Evolutionary conservation across 2,888 invertebrate species (phyloP), one percentile per base, ranked within the genome.

Genomic region (Troides helena): DNA sequence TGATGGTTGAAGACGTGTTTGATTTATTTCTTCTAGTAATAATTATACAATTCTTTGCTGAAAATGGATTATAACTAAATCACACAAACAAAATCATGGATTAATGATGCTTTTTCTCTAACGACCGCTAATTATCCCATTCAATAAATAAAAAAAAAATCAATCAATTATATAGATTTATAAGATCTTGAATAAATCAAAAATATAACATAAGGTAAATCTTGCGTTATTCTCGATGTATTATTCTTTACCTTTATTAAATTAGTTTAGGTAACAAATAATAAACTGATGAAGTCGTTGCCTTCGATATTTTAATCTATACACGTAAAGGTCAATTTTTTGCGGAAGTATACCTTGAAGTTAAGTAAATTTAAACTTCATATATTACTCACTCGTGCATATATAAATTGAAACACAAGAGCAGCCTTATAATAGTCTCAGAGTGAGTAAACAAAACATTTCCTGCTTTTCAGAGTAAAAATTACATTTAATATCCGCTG

Each of bases 301-400:
- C 17, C 68, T 53, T 58, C 18, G 23, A 18, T 18, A 61, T 25
- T 4, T 56, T 23, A 1, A 39, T 3, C 7, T 23, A 58, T 23
- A n/a, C 18, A 65, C n/a, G 57, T 65, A 64, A 61, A 56, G 60
- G 56, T 53, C 17, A n/a, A 30, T 21, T 46, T 39, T 62, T 61
- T 46, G 14, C 62, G 57, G 65, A 62, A 69, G 46, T 57, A n/a
- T 21, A 57, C 61, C 21, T 62, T 57, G 5, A n/a, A 56, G 39
- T 57, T 12, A 62, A 30, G 17, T 62, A 17, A 62, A 56, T 36
- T 46, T 18, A 50, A 50, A 62, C 46, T 10, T 6, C 46, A 23
- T 43, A 68, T 60, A 62, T 63, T n/a, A 46, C 43, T 58, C 43
- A 57, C 30, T 68, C 68, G 46, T 46, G 50, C 25, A 25, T 46